Conservation (phyloP, 2,888 invertebrate species). For the Andrena chrysosceles region DNA sequence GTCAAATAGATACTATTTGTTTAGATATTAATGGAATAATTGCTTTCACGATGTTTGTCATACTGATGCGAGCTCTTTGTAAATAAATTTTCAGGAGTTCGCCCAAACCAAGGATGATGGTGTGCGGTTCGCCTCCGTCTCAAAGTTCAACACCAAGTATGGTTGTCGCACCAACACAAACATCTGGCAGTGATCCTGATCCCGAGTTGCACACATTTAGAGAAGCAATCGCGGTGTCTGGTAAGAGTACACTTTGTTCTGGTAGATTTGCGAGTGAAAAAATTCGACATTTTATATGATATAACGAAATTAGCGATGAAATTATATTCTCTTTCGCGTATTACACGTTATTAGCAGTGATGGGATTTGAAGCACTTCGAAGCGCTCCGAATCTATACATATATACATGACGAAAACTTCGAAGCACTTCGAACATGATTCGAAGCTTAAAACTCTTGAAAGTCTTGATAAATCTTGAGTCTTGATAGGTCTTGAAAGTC, state of each 20-base stretch:
- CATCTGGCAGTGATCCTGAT: constrained; percentile 85
- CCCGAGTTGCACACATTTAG: constrained; percentile 90
- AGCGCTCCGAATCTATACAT: too few relatives aligned
- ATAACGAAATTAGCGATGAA: too few relatives aligned
- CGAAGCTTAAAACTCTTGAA: too few relatives aligned
- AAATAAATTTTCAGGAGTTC: constrained; percentile 83
- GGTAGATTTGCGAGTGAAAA: neutral
- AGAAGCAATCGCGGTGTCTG: constrained; percentile 89
- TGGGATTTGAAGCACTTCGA: too few relatives aligned
- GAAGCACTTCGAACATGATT: too few relatives aligned
- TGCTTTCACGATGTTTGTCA: constrained; percentile 27
- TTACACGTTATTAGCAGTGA: too few relatives aligned
- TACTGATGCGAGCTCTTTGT: neutral
- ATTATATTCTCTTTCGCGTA: too few relatives aligned
- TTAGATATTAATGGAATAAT: constrained; percentile 25
- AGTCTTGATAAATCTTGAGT: too few relatives aligned
- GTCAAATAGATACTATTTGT: constrained; percentile 13
- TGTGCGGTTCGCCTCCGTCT: constrained; percentile 82
- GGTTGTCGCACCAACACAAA: constrained; percentile 82
- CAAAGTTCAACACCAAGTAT: constrained; percentile 85
- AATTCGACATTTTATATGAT: too few relatives aligned
- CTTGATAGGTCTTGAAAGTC: too few relatives aligned
- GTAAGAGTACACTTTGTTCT: constrained; percentile 76
- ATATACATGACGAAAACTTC: too few relatives aligned
- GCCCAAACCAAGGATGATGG: constrained; percentile 86